Base-by-base conservation (phyloP, 1,140 invertebrate genomes). In the Cepaea nemoralis region DNA sequence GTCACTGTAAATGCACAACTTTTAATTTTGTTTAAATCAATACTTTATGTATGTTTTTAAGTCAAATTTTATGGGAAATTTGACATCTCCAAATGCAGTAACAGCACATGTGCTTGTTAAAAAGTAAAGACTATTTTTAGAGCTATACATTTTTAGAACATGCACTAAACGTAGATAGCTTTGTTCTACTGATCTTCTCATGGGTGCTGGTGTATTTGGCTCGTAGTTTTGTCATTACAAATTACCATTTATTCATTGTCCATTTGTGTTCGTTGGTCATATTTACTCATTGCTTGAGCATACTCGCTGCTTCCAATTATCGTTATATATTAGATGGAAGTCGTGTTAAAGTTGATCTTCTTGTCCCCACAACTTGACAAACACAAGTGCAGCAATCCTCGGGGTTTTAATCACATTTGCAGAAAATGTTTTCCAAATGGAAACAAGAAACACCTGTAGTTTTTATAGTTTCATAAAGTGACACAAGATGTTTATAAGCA, bases 171-270 rank as follows among this genome's bases (percentile, higher is more conserved):
- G 22, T 63, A 63, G 27, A 63, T 63, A 27, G 12, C 5, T 63
- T 63, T 63, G n/a, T n/a, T 31, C 27, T 31, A 48, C 71, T 27
- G 16, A n/a, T 35, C 35, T 40, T 73, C 33, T 77, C 31, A 77
- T 77, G 75, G 77, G 77, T 69, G 77, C 59, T 79, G 77, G 77
- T 69, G 77, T 79, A 63, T 27, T 79, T 42, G 77, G 77, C 77
- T 79, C 59, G 67, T 69, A 39, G 77, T 79, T 69, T 50, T 74
- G 42, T 50, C 71, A 1, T 48, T 27, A 48, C 42, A 74, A n/a
- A 42, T 74, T 50, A 48, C 40, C 33, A 22, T 70, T n/a, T 70
- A 70, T 40, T n/a, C 24, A 24, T 70, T 70, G 35, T 70, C 39
- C 35, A 70, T n/a, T 27, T 70, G 35, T 45, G 24, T 27, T 48